phyloP scores from a whole-genome alignment of 2,113 vertebrate species.

The Girardinichthys multiradiatus region DNA sequence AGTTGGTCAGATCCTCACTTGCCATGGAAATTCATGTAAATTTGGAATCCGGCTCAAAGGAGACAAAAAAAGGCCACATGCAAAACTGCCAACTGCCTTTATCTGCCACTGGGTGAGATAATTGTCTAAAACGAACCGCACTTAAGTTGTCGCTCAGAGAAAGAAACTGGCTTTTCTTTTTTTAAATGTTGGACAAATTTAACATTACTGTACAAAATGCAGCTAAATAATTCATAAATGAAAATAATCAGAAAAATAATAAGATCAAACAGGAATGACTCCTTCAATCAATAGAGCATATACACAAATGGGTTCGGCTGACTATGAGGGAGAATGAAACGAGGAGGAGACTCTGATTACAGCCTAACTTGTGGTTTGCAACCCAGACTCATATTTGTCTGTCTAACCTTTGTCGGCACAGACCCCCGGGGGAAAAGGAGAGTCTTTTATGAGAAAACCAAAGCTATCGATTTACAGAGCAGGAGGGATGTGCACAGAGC shows the following conservation, averaged over 20 bases:
- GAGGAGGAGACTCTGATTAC: neutral
- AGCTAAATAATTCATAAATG: neutral
- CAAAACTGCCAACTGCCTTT: constrained; percentile 62
- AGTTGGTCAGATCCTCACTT: constrained; percentile 30
- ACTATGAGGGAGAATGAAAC: neutral
- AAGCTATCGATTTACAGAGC: constrained; percentile 37
- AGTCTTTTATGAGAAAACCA: constrained; percentile 39
- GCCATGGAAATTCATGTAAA: constrained; percentile 78
- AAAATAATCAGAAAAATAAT: neutral
- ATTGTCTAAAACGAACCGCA: constrained; percentile 8
- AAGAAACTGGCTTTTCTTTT: neutral
- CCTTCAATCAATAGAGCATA: neutral
- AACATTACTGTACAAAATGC: neutral
- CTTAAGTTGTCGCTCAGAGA: neutral
- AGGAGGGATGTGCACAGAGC: neutral
- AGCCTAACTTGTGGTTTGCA: neutral
- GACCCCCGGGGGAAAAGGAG: constrained; percentile 18
- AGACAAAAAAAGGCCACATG: constrained; percentile 56
- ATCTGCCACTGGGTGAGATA: constrained; percentile 6
- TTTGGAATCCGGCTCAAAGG: constrained; percentile 50
- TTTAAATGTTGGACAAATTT: neutral
- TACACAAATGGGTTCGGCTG: neutral
- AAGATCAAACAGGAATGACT: neutral
- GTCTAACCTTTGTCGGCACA: constrained; percentile 28
- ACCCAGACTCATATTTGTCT: constrained; percentile 10